Evolutionary conservation across 2,888 invertebrate species (phyloP).

Genomic region (Drosophila buzzatii): DNA sequence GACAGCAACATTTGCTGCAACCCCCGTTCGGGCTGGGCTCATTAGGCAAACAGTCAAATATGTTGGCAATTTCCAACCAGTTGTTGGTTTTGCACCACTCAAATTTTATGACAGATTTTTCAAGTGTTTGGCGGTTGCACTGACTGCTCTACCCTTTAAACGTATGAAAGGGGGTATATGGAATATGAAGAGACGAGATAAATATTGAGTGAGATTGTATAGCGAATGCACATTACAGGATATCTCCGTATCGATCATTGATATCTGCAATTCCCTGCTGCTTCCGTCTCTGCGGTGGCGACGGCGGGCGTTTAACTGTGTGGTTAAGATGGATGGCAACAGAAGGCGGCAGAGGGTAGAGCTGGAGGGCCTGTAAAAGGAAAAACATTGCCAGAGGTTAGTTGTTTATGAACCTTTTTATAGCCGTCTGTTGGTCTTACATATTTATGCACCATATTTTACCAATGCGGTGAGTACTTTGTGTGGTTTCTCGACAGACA

Average conservation of each 20-base stretch:
- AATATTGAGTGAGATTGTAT: not conserved
- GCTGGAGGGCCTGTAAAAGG: constrained; percentile 30
- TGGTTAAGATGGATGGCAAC: constrained; percentile 28
- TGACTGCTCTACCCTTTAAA: constrained; percentile 25
- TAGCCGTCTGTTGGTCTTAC: constrained; percentile 62
- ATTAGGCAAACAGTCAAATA: constrained; percentile 77
- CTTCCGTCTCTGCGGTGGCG: constrained; percentile 51
- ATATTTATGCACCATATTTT: constrained; percentile 73
- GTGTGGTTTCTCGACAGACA: constrained; percentile 30
- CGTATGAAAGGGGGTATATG: not conserved
- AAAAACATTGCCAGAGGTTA: constrained; percentile 67
- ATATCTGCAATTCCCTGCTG: not conserved
- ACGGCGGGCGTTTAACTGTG: constrained; percentile 47
- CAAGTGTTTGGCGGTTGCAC: constrained; percentile 65
- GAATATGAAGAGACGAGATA: no score
- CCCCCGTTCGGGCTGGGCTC: constrained; percentile 50
- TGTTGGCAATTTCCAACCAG: constrained; percentile 78
- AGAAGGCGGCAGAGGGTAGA: constrained; percentile 9
- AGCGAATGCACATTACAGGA: constrained; percentile 3
- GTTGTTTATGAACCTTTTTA: constrained; percentile 78
- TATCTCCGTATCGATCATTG: constrained; percentile 7
- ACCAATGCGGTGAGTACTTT: constrained; percentile 40
- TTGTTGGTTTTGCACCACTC: constrained; percentile 70
- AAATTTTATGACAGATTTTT: constrained; percentile 78
- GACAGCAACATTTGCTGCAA: constrained; percentile 20